phyloP scores from a whole-genome alignment of 2,797 vertebrate species.

The Rhinatrema bivittatum region DNA sequence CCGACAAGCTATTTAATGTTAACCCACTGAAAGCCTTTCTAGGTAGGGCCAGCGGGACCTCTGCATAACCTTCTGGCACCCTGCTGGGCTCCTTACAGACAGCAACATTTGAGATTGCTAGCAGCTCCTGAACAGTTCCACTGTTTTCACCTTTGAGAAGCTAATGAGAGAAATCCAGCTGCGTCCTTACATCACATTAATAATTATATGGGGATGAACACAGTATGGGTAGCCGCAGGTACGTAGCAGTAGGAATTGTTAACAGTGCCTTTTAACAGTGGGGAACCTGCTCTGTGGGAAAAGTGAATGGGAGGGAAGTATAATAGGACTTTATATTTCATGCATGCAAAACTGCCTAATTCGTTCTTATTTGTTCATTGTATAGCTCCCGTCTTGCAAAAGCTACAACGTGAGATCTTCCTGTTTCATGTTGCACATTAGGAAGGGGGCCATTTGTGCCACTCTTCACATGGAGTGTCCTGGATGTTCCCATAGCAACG shows the following conservation, averaged over 20 bases:
- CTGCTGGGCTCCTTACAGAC: background rate
- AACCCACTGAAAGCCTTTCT: too few species aligned
- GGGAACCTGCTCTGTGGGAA: background rate
- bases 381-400: too few species aligned
- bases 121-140: background rate
- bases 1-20: too few species aligned
- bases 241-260: background rate
- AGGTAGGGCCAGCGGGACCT: background rate
- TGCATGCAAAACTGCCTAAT: too few species aligned
- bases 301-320: background rate
- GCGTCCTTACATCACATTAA: conserved; percentile 3
- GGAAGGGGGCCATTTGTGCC: too few species aligned
- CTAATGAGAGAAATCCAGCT: conserved; percentile 8
- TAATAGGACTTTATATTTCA: too few species aligned
- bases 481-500: too few species aligned
- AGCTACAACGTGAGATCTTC: too few species aligned
- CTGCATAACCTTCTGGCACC: conserved; percentile 1
- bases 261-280: background rate
- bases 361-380: too few species aligned
- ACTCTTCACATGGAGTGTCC: too few species aligned
- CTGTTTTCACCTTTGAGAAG: conserved; percentile 6
- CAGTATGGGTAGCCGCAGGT: conserved; percentile 1
- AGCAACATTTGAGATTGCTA: background rate
- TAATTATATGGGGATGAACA: conserved; percentile 3
- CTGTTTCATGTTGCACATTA: too few species aligned